Evolutionary conservation across 2,888 invertebrate genomes (phyloP), one percentile per base, ranked within the genome.

Genomic region (Phengaris alcon): DNA sequence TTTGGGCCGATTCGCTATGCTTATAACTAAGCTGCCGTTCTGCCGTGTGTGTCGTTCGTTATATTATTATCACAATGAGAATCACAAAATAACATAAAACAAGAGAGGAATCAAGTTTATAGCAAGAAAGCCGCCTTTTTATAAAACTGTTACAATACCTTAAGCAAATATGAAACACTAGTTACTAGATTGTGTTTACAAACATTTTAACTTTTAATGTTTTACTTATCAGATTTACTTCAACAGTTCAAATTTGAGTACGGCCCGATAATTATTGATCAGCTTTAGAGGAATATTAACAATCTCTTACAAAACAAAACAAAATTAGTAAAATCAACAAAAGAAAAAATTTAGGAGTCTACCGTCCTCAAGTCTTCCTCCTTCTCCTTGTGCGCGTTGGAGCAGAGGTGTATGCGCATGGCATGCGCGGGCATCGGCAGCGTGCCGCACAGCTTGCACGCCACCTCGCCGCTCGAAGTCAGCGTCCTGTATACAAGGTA

Each of bases 321-420:
- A 10, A 9, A 9, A 5, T 59, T 9, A 9, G 59, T 10, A 59
- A 59, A 59, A 57, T 15, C 4, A 15, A 59, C 4, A 15, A 15
- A n/a, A 13, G 13, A 13, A 13, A 52, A 10, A 12, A 35, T 6
- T 81, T 87, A 89, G 1, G 86, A 81, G 68, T 86, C 83, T 70
- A 89, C 82, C 3, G 81, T 79, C n/a, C 80, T 81, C 75, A 93
- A 84, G 75, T 91, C 88, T 35, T 90, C 87, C 77, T 93, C 93
- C 59, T 88, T 90, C 75, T 90, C 88, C 72, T 82, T 86, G 82
- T 95, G 95, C 44, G 86, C 82, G 77, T 85, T 85, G 74, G 93
- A 92, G 80, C 88, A 90, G 13, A 95, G 87, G 79, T 95, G 95
- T 51, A 90, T 88, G 75, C 94, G 93, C 85, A 95, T 89, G 3